phyloP scores from a whole-genome alignment of 2,113 vertebrate species.

The Cariama cristata region DNA sequence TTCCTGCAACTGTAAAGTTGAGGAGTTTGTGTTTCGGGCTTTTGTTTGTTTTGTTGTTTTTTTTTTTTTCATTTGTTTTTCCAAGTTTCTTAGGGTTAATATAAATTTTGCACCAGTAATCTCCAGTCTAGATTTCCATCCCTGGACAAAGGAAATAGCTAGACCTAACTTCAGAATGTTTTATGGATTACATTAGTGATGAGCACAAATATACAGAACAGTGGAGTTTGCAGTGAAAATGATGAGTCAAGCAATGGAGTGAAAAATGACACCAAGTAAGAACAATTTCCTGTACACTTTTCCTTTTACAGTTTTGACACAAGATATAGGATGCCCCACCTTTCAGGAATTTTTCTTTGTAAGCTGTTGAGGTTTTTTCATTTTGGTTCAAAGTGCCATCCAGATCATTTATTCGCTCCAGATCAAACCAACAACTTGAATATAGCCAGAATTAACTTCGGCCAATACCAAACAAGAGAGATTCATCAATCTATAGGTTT shows the following conservation, averaged over 20 bases:
- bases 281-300: not conserved
- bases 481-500: not conserved
- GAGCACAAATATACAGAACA: not conserved
- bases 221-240: not conserved
- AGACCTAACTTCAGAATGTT: not conserved
- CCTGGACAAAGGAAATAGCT: not conserved
- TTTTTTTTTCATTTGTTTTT: not conserved
- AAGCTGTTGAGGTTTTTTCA: not conserved
- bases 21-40: not conserved
- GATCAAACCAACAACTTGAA: not conserved
- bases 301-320: not conserved
- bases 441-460: not conserved
- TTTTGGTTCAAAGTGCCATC: not conserved
- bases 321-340: not conserved
- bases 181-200: not conserved
- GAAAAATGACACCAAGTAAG: not conserved
- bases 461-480: not conserved
- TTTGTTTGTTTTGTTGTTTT: not conserved
- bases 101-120: not conserved
- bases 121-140: not conserved
- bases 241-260: not conserved
- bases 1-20: not conserved
- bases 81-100: not conserved
- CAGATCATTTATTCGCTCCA: not conserved
- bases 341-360: not conserved